Evolutionary conservation across 2,797 vertebrate species (phyloP), one percentile per base, ranked within the genome.

Genomic region (Sebastes cheni): DNA sequence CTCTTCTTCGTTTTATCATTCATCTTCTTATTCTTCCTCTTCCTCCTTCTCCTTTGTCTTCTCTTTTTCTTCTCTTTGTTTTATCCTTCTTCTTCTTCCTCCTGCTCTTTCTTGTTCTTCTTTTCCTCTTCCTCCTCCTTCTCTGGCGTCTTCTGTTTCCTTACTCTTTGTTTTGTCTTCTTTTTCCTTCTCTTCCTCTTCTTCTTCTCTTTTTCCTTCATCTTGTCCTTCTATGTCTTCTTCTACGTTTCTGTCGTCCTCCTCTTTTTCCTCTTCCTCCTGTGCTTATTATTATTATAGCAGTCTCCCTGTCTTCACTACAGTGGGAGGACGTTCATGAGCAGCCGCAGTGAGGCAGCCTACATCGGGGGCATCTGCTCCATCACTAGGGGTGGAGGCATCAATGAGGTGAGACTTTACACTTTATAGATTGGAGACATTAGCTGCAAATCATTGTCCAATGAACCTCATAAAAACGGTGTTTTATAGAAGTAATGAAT

Each of bases 351-450:
- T 1, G 98, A 97, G 56, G 96, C 97, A 0, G 97, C 98, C 70
- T 99, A 98, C 18, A 95, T 98, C 11, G 97, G 97, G 60, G 98
- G 98, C 18, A 96, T 99, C 89, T 99, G 98, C 91, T 99, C 98
- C 0, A 34, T 95, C 9, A 89, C 95, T 65, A 94, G 95, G 9
- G 97, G 97, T 0, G 96, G 98, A 7, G 98, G 97, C 0, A 96
- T 99, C 89, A 99, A 98, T 2, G 98, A 99, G 97, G 98, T 98
- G 69, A 94, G 90, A 82, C n/a, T 55, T 8, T 54, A 54, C 9
- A 10, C 20, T 54, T n/a, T n/a, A 54, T 54, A 6, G 13, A 59
- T 46, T 65, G 23, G 12, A 62, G 29, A 46, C 8, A n/a, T 1
- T 8, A 4, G 42, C 10, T 12, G 10, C 10, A 42, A 32, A 30